A percentile compares a stretch with the other conserved stretches of the same genome.
Conservation (phyloP, 2,888 invertebrate genomes). For the Drosophila robusta region DNA sequence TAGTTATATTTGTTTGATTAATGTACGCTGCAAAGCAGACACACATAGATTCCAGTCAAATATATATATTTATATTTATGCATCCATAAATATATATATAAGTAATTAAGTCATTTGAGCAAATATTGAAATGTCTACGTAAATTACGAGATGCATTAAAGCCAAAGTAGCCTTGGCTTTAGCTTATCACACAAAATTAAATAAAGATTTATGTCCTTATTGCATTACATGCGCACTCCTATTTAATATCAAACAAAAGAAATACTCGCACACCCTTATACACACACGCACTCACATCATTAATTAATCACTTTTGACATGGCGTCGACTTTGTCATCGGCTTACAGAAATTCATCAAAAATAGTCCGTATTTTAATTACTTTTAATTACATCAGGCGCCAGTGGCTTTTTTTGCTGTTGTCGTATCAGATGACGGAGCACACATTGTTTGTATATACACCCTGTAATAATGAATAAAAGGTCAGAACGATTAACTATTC, state of each 20-base stretch:
- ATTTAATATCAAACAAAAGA: conserved; percentile 24
- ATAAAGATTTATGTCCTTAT: conserved; percentile 2
- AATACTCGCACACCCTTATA: not conserved
- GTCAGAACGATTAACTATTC: too few species aligned
- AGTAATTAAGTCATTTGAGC: not conserved
- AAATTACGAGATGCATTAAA: conserved; percentile 1
- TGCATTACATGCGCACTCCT: conserved; percentile 2
- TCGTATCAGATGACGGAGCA: conserved; percentile 13
- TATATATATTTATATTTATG: not conserved
- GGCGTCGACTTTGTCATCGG: conserved; percentile 40
- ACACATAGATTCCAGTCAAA: not conserved
- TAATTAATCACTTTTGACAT: conserved; percentile 67
- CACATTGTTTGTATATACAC: conserved; percentile 11
- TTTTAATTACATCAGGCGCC: conserved; percentile 54
- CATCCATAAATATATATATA: not conserved
- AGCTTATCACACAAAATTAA: conserved; percentile 1
- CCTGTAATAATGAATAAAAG: not conserved
- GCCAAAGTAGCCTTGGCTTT: not conserved
- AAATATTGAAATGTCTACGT: not conserved
- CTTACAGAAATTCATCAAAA: conserved; percentile 50
- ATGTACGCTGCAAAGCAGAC: not conserved
- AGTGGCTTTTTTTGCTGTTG: conserved; percentile 24
- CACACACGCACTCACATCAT: conserved; percentile 16
- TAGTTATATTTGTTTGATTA: not conserved
- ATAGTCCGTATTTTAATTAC: conserved; percentile 66